Evolutionary conservation across 2,113 vertebrate genomes (phyloP), one percentile per base, ranked within the genome.

Genomic region (Otus sunia): DNA sequence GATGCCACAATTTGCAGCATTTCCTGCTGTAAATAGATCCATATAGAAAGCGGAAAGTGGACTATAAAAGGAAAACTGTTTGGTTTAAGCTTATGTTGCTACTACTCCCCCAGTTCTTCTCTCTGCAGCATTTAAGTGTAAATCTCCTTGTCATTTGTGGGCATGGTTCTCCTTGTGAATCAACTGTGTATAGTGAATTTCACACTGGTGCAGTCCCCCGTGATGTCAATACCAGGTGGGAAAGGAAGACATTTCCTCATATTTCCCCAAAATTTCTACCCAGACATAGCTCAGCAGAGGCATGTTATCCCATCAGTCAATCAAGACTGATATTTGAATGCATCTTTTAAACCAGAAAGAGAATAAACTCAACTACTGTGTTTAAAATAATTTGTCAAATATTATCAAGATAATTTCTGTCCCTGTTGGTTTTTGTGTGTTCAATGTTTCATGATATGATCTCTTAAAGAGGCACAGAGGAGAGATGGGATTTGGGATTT

Each of bases 1-100:
- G 41, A 95, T 58, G 62, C 58, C 60, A 82, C 89, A 39, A 26
- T 68, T 39, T 94, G 79, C 95, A 91, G 88, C 43, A 37, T 75
- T 81, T 92, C 91, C 66, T 95, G 49, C 77, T 85, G 79, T 81
- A 91, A 92, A 91, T 91, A 95, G 80, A 92, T n/a, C 58, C 77
- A 36, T n/a, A 50, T 27, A 94, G 92, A 92, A 94, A 95, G 87
- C 6, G 73, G 66, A 97, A 97, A 96, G 95, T 94, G 97, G 95
- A 72, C 81, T 96, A 91, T 94, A 91, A 97, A 95, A 83, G 77
- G 94, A 91, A 92, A 92, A 81, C 37, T 64, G 22, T 86, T 94
- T 88, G 77, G 22, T 47, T 91, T 83, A 88, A 85, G 77, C 84
- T 91, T 88, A 4, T 93, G 77, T 85, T 91, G 94, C 58, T 95